Conservation (phyloP, 2,888 invertebrate species). For the Amphipoea lucens region DNA sequence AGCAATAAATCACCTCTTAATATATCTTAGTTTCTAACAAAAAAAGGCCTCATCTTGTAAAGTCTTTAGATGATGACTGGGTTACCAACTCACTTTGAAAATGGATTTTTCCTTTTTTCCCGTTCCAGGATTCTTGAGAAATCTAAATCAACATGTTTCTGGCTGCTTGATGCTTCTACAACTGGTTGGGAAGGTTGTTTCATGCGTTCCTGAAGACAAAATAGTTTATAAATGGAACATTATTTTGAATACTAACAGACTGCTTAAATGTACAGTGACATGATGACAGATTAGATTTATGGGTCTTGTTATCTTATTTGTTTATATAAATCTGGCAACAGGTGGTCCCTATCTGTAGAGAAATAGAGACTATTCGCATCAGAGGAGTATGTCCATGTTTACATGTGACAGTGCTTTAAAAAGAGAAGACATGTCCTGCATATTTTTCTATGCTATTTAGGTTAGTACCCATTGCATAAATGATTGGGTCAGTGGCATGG, state of each 20-base stretch:
- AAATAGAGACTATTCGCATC: neutral
- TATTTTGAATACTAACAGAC: too few species aligned
- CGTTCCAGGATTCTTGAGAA: slow-evolving; percentile 86
- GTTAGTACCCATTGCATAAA: slow-evolving; percentile 23
- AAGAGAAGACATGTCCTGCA: too few species aligned
- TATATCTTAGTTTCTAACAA: neutral
- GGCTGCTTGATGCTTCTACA: slow-evolving; percentile 72
- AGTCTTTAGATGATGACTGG: neutral
- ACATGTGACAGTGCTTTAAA: neutral
- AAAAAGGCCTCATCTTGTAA: neutral
- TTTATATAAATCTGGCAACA: neutral
- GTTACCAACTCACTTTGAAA: slow-evolving; percentile 89
- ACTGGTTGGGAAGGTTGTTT: slow-evolving; percentile 78
- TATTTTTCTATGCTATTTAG: neutral
- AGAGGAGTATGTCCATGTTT: neutral
- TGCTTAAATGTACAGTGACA: too few species aligned
- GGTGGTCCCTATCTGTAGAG: neutral
- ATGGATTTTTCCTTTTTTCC: slow-evolving; percentile 94
- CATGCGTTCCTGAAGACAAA: slow-evolving; percentile 83
- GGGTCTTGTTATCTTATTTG: neutral
- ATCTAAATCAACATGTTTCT: slow-evolving; percentile 80
- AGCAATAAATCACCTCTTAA: neutral
- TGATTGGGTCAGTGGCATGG: neutral
- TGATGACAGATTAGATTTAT: too few species aligned
- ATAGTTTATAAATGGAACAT: neutral